A percentile compares a stretch with the other conserved stretches of the same genome.
Conservation (phyloP, 2,797 vertebrate species). For the Acipenser transmontanus region DNA sequence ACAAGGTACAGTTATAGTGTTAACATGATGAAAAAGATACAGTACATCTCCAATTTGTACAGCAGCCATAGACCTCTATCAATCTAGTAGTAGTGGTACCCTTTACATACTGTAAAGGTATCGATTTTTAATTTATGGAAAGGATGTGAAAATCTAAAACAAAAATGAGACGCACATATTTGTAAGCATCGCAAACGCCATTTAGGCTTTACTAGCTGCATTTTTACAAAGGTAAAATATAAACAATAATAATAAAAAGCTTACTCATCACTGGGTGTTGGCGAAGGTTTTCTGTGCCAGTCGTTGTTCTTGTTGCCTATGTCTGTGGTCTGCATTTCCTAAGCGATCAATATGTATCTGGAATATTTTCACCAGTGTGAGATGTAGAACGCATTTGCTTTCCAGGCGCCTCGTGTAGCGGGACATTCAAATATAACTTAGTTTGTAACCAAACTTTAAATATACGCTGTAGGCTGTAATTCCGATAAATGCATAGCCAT, state of each 20-base stretch:
- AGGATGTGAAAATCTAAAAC: not conserved
- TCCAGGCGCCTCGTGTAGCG: conserved; percentile 45
- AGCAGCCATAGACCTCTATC: too few species aligned
- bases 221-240: not conserved
- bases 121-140: too few species aligned
- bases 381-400: conserved; percentile 8
- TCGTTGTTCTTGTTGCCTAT: conserved; percentile 75
- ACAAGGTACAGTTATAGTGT: too few species aligned
- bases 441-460: too few species aligned
- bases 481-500: not conserved
- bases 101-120: too few species aligned
- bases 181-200: too few species aligned
- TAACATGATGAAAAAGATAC: too few species aligned
- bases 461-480: too few species aligned
- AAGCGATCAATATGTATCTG: not conserved
- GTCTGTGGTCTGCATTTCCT: conserved; percentile 73
- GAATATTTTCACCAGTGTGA: conserved; percentile 15
- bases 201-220: not conserved
- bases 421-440: conserved; percentile 51
- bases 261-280: conserved; percentile 68
- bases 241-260: conserved; percentile 8
- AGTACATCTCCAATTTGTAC: too few species aligned
- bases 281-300: conserved; percentile 73
- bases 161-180: not conserved
- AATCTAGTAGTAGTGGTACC: too few species aligned